These are phyloP conservation scores for Amblyopsis rosae DNA, from an alignment of 2,113 vertebrate genomes.

Conservation along the genomic window DNA sequence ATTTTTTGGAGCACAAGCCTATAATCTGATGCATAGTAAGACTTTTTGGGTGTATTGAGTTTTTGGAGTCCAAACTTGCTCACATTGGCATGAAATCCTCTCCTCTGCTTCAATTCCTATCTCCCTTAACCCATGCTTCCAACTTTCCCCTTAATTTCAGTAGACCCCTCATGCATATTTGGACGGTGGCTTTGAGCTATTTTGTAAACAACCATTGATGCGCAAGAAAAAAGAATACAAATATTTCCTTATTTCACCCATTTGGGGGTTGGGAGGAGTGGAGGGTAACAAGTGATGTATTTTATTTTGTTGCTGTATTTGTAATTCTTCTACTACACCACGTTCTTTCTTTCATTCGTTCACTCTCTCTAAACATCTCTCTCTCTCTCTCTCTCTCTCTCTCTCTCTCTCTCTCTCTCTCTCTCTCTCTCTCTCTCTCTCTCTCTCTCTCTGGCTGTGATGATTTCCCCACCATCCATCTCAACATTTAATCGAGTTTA, in stretches of 20 bases:
- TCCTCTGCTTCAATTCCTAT: no score
- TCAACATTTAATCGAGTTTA: constrained; percentile 42
- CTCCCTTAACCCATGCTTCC: no score
- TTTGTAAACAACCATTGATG: no score
- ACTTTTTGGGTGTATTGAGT: constrained; percentile 11
- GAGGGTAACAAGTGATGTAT: not conserved
- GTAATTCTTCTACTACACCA: no score
- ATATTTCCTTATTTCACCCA: no score
- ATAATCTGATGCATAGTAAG: constrained; percentile 35
- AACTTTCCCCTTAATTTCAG: no score
- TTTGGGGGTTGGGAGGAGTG: no score
- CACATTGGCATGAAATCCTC: no score
- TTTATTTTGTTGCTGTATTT: not conserved
- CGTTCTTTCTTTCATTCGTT: constrained; percentile 1
- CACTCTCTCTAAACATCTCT: not conserved
- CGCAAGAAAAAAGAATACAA: no score
- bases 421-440: constrained; percentile 5
- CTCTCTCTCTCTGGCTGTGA: constrained; percentile 12
- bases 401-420: not conserved
- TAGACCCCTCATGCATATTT: no score
- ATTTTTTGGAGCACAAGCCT: constrained; percentile 36
- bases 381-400: constrained; percentile 1
- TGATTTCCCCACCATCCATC: constrained; percentile 63
- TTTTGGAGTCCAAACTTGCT: not conserved
- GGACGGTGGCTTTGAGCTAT: no score